Percentiles rank a stretch among this genome's conserved stretches.
Evolutionary conservation across 2,888 invertebrate genomes (phyloP).

Genomic region (Melinaea menophilus): DNA sequence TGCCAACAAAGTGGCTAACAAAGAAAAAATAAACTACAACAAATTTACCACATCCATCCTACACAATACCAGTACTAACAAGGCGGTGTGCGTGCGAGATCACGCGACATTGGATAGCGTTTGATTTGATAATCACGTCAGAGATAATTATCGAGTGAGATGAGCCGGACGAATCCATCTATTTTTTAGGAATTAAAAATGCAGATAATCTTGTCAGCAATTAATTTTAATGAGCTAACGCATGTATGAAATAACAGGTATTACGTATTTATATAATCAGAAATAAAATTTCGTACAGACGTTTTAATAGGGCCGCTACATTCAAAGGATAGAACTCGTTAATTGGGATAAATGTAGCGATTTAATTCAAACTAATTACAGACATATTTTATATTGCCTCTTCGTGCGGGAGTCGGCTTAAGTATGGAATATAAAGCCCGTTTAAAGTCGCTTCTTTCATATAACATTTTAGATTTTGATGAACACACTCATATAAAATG

Average conservation of each 20-base stretch:
- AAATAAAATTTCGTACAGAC: too few relatives aligned
- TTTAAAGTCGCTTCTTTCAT: too few relatives aligned
- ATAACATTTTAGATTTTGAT: too few relatives aligned
- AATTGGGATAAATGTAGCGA: not conserved
- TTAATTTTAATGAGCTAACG: constrained; percentile 57
- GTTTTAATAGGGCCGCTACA: too few relatives aligned
- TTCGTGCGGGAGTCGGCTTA: not conserved
- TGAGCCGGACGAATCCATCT: constrained; percentile 44
- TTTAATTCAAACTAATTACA: constrained; percentile 2
- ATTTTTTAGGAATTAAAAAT: constrained; percentile 49
- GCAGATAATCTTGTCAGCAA: constrained; percentile 52
- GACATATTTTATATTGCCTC: not conserved
- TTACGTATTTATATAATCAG: too few relatives aligned
- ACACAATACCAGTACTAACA: constrained; percentile 47
- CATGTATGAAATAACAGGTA: constrained; percentile 26
- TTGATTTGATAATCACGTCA: constrained; percentile 34
- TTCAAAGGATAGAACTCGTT: not conserved
- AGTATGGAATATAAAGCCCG: too few relatives aligned
- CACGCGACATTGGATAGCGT: constrained; percentile 40
- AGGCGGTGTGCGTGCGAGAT: constrained; percentile 35
- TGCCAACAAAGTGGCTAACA: too few relatives aligned
- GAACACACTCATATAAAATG: not conserved
- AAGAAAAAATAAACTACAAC: constrained; percentile 42
- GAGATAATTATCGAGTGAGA: constrained; percentile 39
- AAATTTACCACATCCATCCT: constrained; percentile 52